These are phyloP conservation scores for Bothrops jararaca DNA, from an alignment of 2,113 vertebrate genomes.

Conservation along the genomic window DNA sequence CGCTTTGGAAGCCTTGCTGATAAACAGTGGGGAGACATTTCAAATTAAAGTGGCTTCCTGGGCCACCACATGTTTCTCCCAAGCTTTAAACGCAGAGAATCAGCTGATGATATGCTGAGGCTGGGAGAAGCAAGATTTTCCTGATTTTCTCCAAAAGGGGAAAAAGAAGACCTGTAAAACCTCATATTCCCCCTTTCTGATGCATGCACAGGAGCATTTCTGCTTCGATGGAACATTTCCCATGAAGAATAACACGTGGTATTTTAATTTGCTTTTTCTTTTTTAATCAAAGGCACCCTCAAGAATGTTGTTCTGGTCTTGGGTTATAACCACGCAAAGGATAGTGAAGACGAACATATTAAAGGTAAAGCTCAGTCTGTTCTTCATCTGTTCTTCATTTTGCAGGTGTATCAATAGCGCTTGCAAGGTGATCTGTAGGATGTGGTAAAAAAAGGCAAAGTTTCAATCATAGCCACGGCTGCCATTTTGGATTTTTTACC, in stretches of 20 bases:
- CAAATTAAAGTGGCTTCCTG: no score
- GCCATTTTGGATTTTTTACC: no score
- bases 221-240: not conserved
- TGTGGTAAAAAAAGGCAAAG: not conserved
- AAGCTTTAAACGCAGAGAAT: no score
- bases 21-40: no score
- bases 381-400: not conserved
- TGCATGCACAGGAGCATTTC: not conserved
- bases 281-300: conserved; percentile 73
- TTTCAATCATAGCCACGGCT: not conserved
- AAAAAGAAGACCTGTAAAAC: not conserved
- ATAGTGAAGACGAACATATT: conserved; percentile 60
- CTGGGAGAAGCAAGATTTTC: not conserved
- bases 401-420: not conserved
- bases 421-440: not conserved
- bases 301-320: conserved; percentile 84
- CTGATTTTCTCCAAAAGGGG: not conserved
- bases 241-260: not conserved
- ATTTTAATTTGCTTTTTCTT: not conserved
- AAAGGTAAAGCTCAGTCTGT: conserved; percentile 68
- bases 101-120: no score
- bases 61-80: no score
- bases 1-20: no score
- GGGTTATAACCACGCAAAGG: conserved; percentile 71
- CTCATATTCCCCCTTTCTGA: no score